Conservation (phyloP, 2,797 vertebrate genomes). For the Neosilurus hyrtlii region DNA sequence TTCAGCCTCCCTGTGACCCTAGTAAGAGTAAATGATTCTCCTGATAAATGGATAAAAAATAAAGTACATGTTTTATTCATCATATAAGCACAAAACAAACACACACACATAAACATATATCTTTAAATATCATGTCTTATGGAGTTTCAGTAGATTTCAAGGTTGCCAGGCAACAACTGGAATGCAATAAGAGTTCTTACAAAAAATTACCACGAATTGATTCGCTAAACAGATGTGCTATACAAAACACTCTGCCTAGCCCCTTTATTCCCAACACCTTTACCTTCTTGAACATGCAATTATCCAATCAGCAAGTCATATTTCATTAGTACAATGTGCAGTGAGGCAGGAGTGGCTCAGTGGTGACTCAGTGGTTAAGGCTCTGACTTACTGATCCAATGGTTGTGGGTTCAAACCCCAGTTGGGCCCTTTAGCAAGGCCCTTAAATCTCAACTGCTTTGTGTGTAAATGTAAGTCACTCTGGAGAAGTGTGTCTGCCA, state of each 20-base stretch:
- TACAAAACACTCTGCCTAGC: too few relatives aligned
- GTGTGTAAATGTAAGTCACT: too few relatives aligned
- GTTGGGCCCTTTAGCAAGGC: too few relatives aligned
- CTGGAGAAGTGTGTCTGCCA: too few relatives aligned
- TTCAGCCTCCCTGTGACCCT: too few relatives aligned
- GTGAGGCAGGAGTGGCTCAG: too few relatives aligned
- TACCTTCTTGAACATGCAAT: background rate
- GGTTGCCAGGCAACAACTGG: conserved; percentile 20
- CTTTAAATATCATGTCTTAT: conserved; percentile 4
- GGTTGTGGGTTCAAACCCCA: too few relatives aligned
- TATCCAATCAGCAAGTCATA: background rate
- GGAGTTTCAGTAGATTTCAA: background rate
- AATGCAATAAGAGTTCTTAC: background rate
- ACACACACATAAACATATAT: background rate
- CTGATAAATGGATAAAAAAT: background rate
- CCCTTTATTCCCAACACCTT: background rate
- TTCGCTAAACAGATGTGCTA: background rate
- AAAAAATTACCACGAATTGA: background rate
- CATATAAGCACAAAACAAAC: background rate
- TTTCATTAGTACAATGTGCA: background rate
- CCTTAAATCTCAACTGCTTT: too few relatives aligned
- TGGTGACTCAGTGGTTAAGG: too few relatives aligned
- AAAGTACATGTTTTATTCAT: background rate
- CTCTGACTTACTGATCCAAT: too few relatives aligned
- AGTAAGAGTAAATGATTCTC: too few relatives aligned